Conservation (phyloP, 2,797 vertebrate genomes). For the Leptodactylus fallax region DNA sequence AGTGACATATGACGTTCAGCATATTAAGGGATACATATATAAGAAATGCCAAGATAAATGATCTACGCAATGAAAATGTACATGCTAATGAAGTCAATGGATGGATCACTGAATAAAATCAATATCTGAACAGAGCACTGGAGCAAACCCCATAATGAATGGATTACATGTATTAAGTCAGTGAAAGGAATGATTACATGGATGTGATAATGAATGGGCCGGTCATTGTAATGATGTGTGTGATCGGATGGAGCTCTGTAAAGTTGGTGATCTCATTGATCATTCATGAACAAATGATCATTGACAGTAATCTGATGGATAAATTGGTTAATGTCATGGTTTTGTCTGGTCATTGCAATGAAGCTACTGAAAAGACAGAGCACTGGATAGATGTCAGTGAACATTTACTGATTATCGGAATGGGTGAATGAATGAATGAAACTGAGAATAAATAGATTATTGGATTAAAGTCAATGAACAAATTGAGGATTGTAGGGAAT, state of each 20-base stretch:
- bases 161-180: not conserved
- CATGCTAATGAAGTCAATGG: slow-evolving; percentile 1
- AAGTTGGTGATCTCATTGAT: slow-evolving; percentile 18
- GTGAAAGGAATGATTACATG: slow-evolving; percentile 2
- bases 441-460: slow-evolving; percentile 1
- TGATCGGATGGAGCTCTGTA: not conserved
- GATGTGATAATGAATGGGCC: not conserved
- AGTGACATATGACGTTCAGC: not conserved
- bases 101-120: slow-evolving; percentile 3
- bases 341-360: not conserved
- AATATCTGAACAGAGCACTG: not conserved
- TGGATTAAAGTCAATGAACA: not conserved
- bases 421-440: not conserved
- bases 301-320: not conserved
- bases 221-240: not conserved
- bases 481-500: slow-evolving; percentile 7
- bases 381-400: not conserved
- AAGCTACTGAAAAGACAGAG: not conserved
- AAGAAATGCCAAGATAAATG: slow-evolving; percentile 3
- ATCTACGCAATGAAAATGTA: not conserved
- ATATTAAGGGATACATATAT: not conserved
- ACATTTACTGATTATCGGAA: not conserved
- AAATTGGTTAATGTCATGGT: not conserved
- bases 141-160: not conserved
- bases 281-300: slow-evolving; percentile 1